Conservation (phyloP, 2,113 vertebrate genomes). For the Alces alces region DNA sequence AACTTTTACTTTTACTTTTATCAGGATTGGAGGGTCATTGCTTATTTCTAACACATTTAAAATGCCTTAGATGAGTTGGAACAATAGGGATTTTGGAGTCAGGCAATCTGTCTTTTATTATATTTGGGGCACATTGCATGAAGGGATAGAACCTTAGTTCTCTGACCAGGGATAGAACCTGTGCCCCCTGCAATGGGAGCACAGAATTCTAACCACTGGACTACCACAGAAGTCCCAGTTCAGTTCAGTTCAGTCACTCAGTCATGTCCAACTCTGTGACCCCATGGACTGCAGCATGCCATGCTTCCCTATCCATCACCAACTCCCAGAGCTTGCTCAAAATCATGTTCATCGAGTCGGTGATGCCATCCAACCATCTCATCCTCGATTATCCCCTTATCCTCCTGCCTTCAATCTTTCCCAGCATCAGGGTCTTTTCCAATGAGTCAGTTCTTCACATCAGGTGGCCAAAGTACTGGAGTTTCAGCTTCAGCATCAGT, state of each 20-base stretch:
- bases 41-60: background rate
- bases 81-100: background rate
- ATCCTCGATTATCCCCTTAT: background rate
- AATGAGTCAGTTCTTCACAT: background rate
- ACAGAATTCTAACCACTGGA: background rate
- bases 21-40: background rate
- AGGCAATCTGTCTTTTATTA: background rate
- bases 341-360: background rate
- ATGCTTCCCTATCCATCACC: background rate
- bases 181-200: background rate
- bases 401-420: background rate
- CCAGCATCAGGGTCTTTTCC: background rate
- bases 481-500: background rate
- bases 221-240: background rate
- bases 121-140: background rate
- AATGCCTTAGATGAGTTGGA: background rate
- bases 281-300: accelerated
- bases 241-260: background rate
- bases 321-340: background rate
- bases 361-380: background rate
- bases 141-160: background rate
- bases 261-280: background rate
- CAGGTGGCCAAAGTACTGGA: background rate
- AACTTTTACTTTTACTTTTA: background rate
- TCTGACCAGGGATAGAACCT: background rate